Conservation (phyloP, 1,140 invertebrate species). For the Triops longicaudatus region DNA sequence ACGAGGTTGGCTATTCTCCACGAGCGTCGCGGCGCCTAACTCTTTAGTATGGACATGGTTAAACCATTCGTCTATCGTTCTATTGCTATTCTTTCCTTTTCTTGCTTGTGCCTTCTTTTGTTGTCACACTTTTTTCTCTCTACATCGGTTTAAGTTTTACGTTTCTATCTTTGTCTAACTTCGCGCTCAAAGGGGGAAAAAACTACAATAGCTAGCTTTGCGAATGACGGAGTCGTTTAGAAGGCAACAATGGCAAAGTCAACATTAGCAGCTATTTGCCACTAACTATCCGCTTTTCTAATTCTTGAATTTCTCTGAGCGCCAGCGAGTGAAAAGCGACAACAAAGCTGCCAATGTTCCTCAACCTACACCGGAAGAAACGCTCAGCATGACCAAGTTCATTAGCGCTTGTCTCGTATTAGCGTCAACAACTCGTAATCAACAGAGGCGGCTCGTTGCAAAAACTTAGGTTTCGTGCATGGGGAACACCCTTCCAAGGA, state of each 20-base stretch:
- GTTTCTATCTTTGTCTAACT: background rate
- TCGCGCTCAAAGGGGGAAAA: background rate
- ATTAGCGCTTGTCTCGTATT: background rate
- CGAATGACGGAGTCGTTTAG: background rate
- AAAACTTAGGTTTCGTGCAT: too few relatives aligned
- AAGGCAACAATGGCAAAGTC: background rate
- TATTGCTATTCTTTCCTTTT: background rate
- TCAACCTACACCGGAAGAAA: background rate
- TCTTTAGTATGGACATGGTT: slow-evolving; percentile 12
- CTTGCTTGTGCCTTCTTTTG: background rate
- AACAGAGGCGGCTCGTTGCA: background rate
- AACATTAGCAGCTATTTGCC: background rate
- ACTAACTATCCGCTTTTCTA: background rate
- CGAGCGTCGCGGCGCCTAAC: background rate
- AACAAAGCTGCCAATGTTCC: background rate
- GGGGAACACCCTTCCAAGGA: too few relatives aligned
- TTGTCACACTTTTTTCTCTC: background rate
- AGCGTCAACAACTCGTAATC: slow-evolving; percentile 8
- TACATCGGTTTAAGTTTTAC: background rate
- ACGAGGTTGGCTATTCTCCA: background rate
- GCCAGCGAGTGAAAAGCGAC: background rate
- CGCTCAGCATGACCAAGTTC: slow-evolving; percentile 14
- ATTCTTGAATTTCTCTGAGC: background rate
- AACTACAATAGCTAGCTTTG: background rate
- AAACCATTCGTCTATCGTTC: background rate